Evolutionary conservation across 2,888 invertebrate species (phyloP).

Genomic region (Chorisops tibialis): DNA sequence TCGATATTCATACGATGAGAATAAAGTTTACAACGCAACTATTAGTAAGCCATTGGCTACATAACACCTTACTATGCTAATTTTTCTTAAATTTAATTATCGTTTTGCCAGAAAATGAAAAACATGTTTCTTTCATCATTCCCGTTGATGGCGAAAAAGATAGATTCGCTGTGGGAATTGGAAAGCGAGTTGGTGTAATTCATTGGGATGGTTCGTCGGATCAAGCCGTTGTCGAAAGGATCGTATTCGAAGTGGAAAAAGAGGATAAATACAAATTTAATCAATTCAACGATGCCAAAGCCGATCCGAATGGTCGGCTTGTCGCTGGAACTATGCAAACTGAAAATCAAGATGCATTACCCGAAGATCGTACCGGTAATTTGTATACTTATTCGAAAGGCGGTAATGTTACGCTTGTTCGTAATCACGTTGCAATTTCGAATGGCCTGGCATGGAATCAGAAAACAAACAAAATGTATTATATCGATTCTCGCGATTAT

Average conservation of each 20-base stretch:
- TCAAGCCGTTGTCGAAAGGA: conserved; percentile 53
- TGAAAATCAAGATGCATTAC: conserved; percentile 44
- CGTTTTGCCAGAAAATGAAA: conserved; percentile 54
- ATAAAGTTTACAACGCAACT: conserved; percentile 57
- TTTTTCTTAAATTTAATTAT: conserved; percentile 19
- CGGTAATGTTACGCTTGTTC: conserved; percentile 33
- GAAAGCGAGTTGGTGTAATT: conserved; percentile 59
- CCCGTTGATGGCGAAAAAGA: conserved; percentile 61
- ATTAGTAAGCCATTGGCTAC: conserved; percentile 37
- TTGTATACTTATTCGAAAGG: conserved; percentile 45
- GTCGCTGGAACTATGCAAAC: conserved; percentile 62
- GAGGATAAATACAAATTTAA: conserved; percentile 57
- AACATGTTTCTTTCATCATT: conserved; percentile 57
- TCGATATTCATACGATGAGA: conserved; percentile 48
- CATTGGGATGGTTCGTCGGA: conserved; percentile 62
- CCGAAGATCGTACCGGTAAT: conserved; percentile 45
- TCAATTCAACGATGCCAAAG: conserved; percentile 76
- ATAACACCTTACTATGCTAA: not conserved
- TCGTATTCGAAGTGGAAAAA: conserved; percentile 60
- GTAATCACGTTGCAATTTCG: conserved; percentile 58
- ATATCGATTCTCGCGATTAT: conserved; percentile 67
- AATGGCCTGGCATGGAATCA: conserved; percentile 78
- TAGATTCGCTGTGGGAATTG: conserved; percentile 63
- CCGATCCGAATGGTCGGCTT: conserved; percentile 68
- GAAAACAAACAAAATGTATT: conserved; percentile 66